Percentiles rank a stretch among this genome's conserved stretches.
Conservation (phyloP, 2,113 vertebrate species). For the Gadus macrocephalus region DNA sequence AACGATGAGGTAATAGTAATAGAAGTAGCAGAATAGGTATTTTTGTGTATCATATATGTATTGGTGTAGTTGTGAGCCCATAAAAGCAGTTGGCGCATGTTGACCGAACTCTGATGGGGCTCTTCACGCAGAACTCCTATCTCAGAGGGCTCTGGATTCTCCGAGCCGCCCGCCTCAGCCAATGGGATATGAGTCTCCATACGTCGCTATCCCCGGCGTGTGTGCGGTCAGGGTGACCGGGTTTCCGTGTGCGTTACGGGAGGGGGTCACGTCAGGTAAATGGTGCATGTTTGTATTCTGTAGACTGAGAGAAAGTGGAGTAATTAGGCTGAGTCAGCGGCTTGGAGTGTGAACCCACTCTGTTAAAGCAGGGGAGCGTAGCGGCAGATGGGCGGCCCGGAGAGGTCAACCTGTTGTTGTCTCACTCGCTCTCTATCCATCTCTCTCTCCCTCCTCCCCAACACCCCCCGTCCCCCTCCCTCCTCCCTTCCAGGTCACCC, state of each 20-base stretch:
- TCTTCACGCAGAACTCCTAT: not conserved
- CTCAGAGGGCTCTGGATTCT: not conserved
- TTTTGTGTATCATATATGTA: too few species aligned
- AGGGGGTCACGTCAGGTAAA: not conserved
- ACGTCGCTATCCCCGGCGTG: not conserved
- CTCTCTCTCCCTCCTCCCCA: constrained; percentile 16
- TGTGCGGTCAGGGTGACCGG: too few species aligned
- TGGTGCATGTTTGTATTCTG: not conserved
- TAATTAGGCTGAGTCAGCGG: constrained; percentile 20
- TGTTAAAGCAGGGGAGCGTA: constrained; percentile 45
- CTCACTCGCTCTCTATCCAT: not conserved
- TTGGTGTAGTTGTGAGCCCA: too few species aligned
- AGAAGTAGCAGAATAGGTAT: too few species aligned
- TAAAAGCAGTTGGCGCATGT: too few species aligned
- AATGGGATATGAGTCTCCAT: constrained; percentile 5
- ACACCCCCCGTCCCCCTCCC: constrained; percentile 27
- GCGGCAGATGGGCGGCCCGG: constrained; percentile 50
- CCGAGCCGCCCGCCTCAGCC: not conserved
- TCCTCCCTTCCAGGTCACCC: too few species aligned
- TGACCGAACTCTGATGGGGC: not conserved
- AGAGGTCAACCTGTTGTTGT: constrained; percentile 16
- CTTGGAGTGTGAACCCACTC: constrained; percentile 31
- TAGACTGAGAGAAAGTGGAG: not conserved
- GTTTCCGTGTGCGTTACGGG: too few species aligned
- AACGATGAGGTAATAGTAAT: too few species aligned